phyloP scores from a whole-genome alignment of 2,888 invertebrate genomes.

The Ligdia adustata region DNA sequence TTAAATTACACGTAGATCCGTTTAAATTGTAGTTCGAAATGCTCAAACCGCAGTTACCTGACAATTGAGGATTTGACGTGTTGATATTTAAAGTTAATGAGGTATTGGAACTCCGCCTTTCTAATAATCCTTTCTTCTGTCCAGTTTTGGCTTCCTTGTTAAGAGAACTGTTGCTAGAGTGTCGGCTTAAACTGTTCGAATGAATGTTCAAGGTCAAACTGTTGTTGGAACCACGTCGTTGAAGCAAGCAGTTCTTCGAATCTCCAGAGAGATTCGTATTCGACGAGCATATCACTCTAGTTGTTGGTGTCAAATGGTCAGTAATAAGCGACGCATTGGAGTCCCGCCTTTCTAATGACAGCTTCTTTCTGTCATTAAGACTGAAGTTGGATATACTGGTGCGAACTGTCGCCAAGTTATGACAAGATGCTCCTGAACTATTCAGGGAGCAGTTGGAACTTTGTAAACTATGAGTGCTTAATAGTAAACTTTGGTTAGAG shows the following conservation, averaged over 20 bases:
- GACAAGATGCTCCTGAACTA: slow-evolving; percentile 72
- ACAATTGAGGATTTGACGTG: slow-evolving; percentile 73
- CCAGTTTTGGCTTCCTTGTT: slow-evolving; percentile 70
- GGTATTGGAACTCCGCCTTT: slow-evolving; percentile 95
- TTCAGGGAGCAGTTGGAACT: slow-evolving; percentile 81
- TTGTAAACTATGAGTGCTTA: slow-evolving; percentile 81
- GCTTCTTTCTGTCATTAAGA: slow-evolving; percentile 82
- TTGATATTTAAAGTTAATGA: slow-evolving; percentile 91
- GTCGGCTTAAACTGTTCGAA: slow-evolving; percentile 76
- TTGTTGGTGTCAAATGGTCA: slow-evolving; percentile 68
- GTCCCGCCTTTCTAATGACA: slow-evolving; percentile 91
- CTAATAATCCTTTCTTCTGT: slow-evolving; percentile 88
- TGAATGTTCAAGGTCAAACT: slow-evolving; percentile 92
- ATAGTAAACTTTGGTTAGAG: slow-evolving; percentile 85
- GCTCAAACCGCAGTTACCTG: slow-evolving; percentile 73
- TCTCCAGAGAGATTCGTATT: slow-evolving; percentile 72
- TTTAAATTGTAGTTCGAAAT: slow-evolving; percentile 81
- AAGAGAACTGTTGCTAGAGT: slow-evolving; percentile 83
- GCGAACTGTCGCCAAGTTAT: slow-evolving; percentile 70
- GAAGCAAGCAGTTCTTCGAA: slow-evolving; percentile 87
- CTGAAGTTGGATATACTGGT: slow-evolving; percentile 78
- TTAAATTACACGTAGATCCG: slow-evolving; percentile 78
- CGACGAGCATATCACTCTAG: slow-evolving; percentile 77
- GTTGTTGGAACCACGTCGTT: slow-evolving; percentile 93
- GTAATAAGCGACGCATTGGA: slow-evolving; percentile 93